A percentile compares a stretch with the other conserved stretches of the same genome.
phyloP scores from a whole-genome alignment of 1,140 invertebrate genomes.

The Caenorhabditis elegans region WBcel235 BX284606.5:8069501-8070000 shows the following conservation, averaged over 20 bases:
- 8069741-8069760: too few relatives aligned
- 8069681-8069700: constrained; percentile 8
- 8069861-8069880: constrained; percentile 1
- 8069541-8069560: neutral
- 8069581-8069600: neutral
- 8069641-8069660: neutral
- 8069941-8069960: neutral
- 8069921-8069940: neutral
- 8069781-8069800: too few relatives aligned
- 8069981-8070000: constrained; percentile 18
- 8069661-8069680: neutral
- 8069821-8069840: neutral
- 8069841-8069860: neutral
- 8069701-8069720: too few relatives aligned
- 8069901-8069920: neutral
- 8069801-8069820: too few relatives aligned
- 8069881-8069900: neutral
- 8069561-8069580: neutral
- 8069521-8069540: constrained; percentile 11
- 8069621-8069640: neutral
- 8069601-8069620: neutral
- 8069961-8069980: neutral
- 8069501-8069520: neutral
- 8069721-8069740: too few relatives aligned
- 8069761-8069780: too few relatives aligned